Evolutionary conservation across 2,888 invertebrate genomes (phyloP), one percentile per base, ranked within the genome.

Genomic region (Psococerastis gibbosa): DNA sequence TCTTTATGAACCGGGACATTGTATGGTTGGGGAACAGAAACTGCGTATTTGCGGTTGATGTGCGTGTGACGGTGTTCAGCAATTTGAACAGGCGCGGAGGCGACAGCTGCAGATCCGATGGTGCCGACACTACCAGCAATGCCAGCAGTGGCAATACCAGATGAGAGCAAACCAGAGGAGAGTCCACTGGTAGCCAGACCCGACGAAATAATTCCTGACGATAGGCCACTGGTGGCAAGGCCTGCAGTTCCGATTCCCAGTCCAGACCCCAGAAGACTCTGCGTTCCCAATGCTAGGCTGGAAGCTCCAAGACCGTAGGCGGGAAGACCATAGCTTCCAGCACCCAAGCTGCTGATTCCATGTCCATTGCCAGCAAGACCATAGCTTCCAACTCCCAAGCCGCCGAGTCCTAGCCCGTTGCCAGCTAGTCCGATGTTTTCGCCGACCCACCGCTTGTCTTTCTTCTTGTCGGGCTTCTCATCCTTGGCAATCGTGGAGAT

Each of bases 21-120:
- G 34, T 66, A 66, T 17, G 69, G 68, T 45, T 68, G 65, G 2
- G 67, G 64, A n/a, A 67, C 60, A 5, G 68, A 66, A 2, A 68
- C 61, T 41, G 64, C 58, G 34, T 66, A 58, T 46, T 65, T 63
- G 44, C 65, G 65, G 18, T 65, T 64, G 46, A 68, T 57, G 35
- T 64, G 60, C 18, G 64, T 54, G 41, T 63, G 60, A 18, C 38
- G 17, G 11, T 5, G 15, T 20, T 38, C 38, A 5, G 38, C 3
- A 11, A 38, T 38, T 20, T 38, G 38, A 41, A 53, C 45, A 50
- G 54, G 46, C 44, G 52, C 35, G 51, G 51, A 41, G 49, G 51
- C 46, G 51, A 52, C 45, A 49, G 50, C 45, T 41, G 51, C 45
- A 50, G 48, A 45, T 45, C 57, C 60, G 11, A 57, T 45, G 49